Conservation (phyloP, 1,140 invertebrate species). For the Drosophila pseudoobscura region DNA sequence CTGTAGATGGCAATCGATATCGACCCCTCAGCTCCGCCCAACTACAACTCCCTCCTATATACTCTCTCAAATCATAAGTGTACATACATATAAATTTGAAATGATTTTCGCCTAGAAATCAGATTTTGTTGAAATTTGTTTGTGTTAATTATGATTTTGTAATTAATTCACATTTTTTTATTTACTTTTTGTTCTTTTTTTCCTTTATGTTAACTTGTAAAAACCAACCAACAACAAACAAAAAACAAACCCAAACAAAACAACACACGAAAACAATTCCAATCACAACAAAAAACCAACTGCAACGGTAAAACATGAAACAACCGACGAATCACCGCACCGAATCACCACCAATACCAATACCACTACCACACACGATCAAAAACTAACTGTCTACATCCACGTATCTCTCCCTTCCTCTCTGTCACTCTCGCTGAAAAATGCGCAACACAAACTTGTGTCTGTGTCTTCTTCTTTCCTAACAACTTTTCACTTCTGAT, state of each 20-base stretch:
- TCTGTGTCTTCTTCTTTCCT: slow-evolving; percentile 71
- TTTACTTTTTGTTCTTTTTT: slow-evolving; percentile 78
- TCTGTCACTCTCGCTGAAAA: slow-evolving; percentile 22
- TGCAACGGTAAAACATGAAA: slow-evolving; percentile 43
- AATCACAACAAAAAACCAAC: slow-evolving; percentile 35
- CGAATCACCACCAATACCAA: slow-evolving; percentile 34
- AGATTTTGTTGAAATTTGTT: slow-evolving; percentile 15
- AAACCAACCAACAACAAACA: slow-evolving; percentile 54
- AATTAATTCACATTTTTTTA: slow-evolving; percentile 64
- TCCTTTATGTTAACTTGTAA: slow-evolving; percentile 71
- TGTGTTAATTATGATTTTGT: slow-evolving; percentile 62
- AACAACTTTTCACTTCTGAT: slow-evolving; percentile 81
- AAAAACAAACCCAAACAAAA: slow-evolving; percentile 38
- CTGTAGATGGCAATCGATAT: slow-evolving; percentile 48
- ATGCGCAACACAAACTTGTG: slow-evolving; percentile 37
- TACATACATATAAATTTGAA: slow-evolving; percentile 12
- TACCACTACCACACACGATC: slow-evolving; percentile 13
- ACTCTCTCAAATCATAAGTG: too few relatives aligned
- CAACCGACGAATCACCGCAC: slow-evolving; percentile 42
- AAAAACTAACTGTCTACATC: slow-evolving; percentile 26
- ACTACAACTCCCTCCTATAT: not conserved
- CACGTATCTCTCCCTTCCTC: slow-evolving; percentile 18
- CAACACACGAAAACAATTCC: slow-evolving; percentile 17
- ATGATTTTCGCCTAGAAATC: slow-evolving; percentile 15
- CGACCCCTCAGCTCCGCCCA: not conserved